These are phyloP conservation scores for Drosophila takahashii DNA, from an alignment of 1,140 invertebrate genomes.

Conservation along the genomic window DNA sequence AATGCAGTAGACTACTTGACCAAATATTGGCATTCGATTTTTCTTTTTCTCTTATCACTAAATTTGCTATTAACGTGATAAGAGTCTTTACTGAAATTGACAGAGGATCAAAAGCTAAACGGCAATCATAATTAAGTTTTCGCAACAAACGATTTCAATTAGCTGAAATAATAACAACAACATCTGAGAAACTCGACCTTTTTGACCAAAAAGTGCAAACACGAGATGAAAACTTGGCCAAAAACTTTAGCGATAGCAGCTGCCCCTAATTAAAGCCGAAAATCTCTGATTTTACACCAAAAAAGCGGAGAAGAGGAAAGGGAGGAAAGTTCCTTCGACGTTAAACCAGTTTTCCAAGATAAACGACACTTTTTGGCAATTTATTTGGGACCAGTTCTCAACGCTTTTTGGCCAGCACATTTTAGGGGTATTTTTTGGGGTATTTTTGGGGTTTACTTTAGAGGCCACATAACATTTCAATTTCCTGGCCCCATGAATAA, in stretches of 20 bases:
- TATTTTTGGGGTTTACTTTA: conserved; percentile 27
- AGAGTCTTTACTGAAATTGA: conserved; percentile 18
- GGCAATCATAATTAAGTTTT: conserved; percentile 66
- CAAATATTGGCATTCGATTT: conserved; percentile 46
- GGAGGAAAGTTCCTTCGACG: not conserved
- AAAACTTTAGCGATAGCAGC: conserved; percentile 63
- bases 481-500: conserved; percentile 57
- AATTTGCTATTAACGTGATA: not conserved
- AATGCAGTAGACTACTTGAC: conserved; percentile 8
- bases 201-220: conserved; percentile 41
- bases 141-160: conserved; percentile 71
- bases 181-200: conserved; percentile 22
- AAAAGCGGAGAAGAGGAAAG: not conserved
- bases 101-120: conserved; percentile 50
- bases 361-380: conserved; percentile 75
- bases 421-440: conserved; percentile 9
- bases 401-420: conserved; percentile 22
- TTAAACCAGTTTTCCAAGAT: conserved; percentile 53
- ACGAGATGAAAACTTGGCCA: conserved; percentile 62
- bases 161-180: conserved; percentile 53
- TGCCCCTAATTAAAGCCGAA: conserved; percentile 69
- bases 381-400: conserved; percentile 50
- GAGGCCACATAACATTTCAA: conserved; percentile 52
- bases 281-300: conserved; percentile 20
- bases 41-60: conserved; percentile 15